phyloP scores from a whole-genome alignment of 2,113 vertebrate genomes.

The Oophaga pumilio region DNA sequence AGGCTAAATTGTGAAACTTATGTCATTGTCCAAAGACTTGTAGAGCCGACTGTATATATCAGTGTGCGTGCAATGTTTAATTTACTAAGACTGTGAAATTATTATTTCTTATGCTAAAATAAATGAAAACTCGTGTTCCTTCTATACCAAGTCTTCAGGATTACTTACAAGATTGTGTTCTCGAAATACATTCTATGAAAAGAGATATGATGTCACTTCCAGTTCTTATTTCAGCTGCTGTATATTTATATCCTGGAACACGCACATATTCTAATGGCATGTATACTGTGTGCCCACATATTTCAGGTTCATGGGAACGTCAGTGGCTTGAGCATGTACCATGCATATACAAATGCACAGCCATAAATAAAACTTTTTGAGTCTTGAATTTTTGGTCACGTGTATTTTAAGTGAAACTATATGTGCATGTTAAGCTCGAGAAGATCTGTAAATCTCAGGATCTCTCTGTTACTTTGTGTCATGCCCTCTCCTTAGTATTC shows the following conservation, averaged over 20 bases:
- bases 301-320: conserved; percentile 9
- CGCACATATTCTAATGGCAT: background rate
- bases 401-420: conserved; percentile 43
- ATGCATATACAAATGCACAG: background rate
- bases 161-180: background rate
- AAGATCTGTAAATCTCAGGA: conserved; percentile 41
- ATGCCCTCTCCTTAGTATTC: conserved; percentile 37
- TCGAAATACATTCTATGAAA: conserved; percentile 25
- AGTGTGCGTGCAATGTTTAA: too few species aligned
- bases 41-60: too few species aligned
- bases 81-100: too few species aligned
- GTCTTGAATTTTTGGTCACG: conserved; percentile 16
- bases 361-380: conserved; percentile 8
- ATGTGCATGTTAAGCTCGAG: conserved; percentile 24
- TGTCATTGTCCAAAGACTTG: too few species aligned
- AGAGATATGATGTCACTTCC: conserved; percentile 31
- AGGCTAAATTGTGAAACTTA: too few species aligned
- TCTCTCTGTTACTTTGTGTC: conserved; percentile 31
- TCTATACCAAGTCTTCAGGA: background rate
- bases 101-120: too few species aligned
- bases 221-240: conserved; percentile 39
- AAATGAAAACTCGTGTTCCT: background rate
- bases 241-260: conserved; percentile 35
- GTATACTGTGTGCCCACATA: conserved; percentile 20
- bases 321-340: conserved; percentile 9